Evolutionary conservation across 2,888 invertebrate species (phyloP).

Genomic region (Ferrisia virgata): DNA sequence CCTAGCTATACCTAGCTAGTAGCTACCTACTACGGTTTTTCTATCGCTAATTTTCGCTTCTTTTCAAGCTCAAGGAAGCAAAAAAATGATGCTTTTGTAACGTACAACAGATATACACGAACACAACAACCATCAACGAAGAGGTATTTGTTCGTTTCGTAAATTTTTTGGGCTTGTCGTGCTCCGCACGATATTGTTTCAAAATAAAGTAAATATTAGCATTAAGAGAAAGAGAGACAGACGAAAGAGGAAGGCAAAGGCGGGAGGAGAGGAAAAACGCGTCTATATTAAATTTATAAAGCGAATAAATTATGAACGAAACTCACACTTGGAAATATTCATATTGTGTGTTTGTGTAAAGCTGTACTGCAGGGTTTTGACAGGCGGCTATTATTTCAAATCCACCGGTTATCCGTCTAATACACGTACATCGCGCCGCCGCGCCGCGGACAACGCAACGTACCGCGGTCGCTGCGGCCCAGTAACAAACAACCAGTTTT

Average conservation of each 20-base stretch:
- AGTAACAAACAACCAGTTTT: conserved; percentile 37
- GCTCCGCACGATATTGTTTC: neutral
- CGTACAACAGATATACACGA: neutral
- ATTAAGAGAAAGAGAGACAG: neutral
- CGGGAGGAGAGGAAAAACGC: neutral
- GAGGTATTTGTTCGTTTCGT: neutral
- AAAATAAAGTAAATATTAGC: neutral
- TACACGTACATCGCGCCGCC: conserved; percentile 14
- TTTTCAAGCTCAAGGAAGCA: conserved; percentile 8
- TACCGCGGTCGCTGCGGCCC: neutral
- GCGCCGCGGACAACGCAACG: neutral
- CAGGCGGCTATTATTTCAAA: conserved; percentile 40
- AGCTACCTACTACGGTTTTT: neutral
- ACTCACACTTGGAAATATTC: neutral
- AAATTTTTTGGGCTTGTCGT: neutral
- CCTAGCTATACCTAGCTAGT: too few relatives aligned
- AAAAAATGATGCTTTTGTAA: neutral
- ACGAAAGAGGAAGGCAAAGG: too few relatives aligned
- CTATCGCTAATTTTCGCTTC: conserved; percentile 9
- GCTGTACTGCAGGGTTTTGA: conserved; percentile 8
- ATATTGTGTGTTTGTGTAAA: neutral
- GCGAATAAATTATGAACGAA: conserved; percentile 24
- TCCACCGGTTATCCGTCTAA: conserved; percentile 41
- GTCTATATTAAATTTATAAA: neutral
- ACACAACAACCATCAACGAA: neutral